phyloP scores from a whole-genome alignment of 2,888 invertebrate species.

The Drosophila limbata region DNA sequence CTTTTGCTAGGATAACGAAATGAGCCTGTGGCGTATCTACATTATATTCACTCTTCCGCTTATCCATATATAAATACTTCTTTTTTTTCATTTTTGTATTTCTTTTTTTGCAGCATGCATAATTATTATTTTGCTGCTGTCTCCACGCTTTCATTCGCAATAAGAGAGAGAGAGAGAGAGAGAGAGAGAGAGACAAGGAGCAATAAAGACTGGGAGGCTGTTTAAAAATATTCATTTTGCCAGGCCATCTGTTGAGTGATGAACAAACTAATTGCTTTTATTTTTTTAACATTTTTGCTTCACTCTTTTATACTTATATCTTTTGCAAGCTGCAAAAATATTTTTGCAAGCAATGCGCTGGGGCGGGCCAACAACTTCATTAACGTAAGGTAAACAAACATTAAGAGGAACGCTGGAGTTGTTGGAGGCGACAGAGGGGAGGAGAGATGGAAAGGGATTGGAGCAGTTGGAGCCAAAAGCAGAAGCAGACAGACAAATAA shows the following conservation, averaged over 20 bases:
- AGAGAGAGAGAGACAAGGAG: neutral
- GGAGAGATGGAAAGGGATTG: slow-evolving; percentile 12
- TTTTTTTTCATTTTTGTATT: slow-evolving; percentile 22
- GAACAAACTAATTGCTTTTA: slow-evolving; percentile 82
- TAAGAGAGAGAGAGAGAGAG: slow-evolving; percentile 20
- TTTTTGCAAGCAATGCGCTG: slow-evolving; percentile 66
- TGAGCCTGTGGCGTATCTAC: slow-evolving; percentile 62
- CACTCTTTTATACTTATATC: slow-evolving; percentile 27
- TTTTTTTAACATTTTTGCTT: slow-evolving; percentile 47
- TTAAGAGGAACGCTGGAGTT: slow-evolving; percentile 47
- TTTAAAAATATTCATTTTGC: slow-evolving; percentile 71
- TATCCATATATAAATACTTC: slow-evolving; percentile 27
- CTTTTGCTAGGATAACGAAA: slow-evolving; percentile 38
- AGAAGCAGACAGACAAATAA: slow-evolving; percentile 70
- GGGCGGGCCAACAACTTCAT: slow-evolving; percentile 75
- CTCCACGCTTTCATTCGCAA: slow-evolving; percentile 60
- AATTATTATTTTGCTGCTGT: slow-evolving; percentile 66
- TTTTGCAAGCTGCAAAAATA: slow-evolving; percentile 66
- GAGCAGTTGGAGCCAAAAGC: slow-evolving; percentile 47
- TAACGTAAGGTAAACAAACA: slow-evolving; percentile 78
- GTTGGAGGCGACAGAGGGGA: neutral
- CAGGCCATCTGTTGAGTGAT: slow-evolving; percentile 80
- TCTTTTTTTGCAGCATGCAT: slow-evolving; percentile 59
- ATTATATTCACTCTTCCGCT: slow-evolving; percentile 55
- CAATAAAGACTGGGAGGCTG: slow-evolving; percentile 22